Percentiles rank a stretch among this genome's conserved stretches.
phyloP scores from a whole-genome alignment of 2,888 invertebrate genomes.

The Leptarthrus brevirostris region DNA sequence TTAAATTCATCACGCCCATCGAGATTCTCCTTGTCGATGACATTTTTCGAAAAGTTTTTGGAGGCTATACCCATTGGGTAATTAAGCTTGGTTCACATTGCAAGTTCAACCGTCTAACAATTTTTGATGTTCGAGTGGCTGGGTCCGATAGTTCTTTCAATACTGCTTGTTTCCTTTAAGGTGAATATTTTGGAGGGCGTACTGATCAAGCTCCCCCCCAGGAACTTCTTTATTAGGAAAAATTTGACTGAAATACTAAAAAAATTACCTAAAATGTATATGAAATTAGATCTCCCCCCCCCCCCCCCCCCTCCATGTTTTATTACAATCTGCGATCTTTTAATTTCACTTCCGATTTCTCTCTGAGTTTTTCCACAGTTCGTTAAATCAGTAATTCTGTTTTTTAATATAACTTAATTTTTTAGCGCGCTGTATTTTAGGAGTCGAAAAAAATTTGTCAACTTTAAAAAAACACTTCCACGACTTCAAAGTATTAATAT shows the following conservation, averaged over 20 bases:
- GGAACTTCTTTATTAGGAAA: too few species aligned
- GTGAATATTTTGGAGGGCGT: background rate
- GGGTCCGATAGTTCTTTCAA: background rate
- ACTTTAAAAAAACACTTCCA: too few species aligned
- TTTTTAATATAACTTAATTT: background rate
- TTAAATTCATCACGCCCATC: slow-evolving; percentile 49
- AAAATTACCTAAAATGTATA: too few species aligned
- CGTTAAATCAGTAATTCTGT: background rate
- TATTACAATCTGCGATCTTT: background rate
- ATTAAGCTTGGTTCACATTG: background rate
- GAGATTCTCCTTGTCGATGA: slow-evolving; percentile 45
- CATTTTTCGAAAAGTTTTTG: slow-evolving; percentile 19
- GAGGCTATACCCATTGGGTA: background rate
- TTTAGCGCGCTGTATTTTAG: background rate
- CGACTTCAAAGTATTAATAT: too few species aligned
- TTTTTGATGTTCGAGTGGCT: background rate
- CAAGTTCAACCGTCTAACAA: background rate
- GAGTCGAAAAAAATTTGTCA: too few species aligned
- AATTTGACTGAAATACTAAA: too few species aligned
- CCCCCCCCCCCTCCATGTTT: background rate
- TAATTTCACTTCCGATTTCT: too few species aligned
- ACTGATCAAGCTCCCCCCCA: background rate
- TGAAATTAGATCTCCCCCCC: too few species aligned
- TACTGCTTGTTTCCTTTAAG: background rate
- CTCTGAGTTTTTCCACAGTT: background rate